Percentiles rank a stretch among this genome's conserved stretches.
These are phyloP conservation scores for Jacana jacana DNA, from an alignment of 2,113 vertebrate species.

Conservation along the genomic window DNA sequence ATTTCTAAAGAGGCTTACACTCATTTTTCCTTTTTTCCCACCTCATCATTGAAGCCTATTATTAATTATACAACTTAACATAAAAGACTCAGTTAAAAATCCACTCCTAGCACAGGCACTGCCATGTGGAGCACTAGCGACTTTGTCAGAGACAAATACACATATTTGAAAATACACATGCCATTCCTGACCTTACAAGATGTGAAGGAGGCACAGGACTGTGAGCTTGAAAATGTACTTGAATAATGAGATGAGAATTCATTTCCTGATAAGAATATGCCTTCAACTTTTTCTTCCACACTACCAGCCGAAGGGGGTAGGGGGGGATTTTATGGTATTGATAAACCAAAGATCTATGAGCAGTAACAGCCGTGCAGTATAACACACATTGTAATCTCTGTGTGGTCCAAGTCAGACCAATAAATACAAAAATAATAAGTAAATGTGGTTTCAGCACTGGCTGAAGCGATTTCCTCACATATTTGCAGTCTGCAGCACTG, in stretches of 20 bases:
- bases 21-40: neutral
- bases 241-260: neutral
- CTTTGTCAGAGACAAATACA: neutral
- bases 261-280: neutral
- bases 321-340: neutral
- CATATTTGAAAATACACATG: fast-evolving
- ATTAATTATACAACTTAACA: neutral
- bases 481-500: neutral
- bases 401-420: neutral
- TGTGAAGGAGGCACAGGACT: neutral
- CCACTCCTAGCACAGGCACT: neutral
- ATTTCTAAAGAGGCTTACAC: neutral
- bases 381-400: neutral
- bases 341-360: neutral
- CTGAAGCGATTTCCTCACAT: neutral
- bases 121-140: neutral
- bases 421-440: neutral
- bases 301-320: neutral
- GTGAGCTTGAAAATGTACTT: neutral
- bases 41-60: neutral
- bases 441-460: neutral
- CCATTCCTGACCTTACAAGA: neutral
- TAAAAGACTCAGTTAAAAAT: neutral
- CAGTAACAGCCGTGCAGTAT: neutral
- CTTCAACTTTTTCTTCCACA: neutral